Evolutionary conservation across 2,113 vertebrate genomes (phyloP).

Genomic region (Burhinus bistriatus): DNA sequence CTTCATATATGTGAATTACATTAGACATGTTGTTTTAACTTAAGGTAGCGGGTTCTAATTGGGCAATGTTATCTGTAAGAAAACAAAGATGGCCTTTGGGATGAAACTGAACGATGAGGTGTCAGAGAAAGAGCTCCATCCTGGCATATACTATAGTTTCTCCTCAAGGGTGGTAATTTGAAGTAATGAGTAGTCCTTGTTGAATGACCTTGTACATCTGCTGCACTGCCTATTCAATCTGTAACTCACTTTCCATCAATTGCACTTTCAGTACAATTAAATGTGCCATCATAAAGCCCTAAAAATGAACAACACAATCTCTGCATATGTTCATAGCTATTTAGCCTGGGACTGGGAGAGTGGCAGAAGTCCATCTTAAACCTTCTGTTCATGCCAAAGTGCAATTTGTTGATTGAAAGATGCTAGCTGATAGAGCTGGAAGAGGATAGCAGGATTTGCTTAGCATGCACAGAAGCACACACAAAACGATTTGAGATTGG

Average conservation of each 20-base stretch:
- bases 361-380: conserved; percentile 66
- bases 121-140: conserved; percentile 28
- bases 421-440: conserved; percentile 33
- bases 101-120: conserved; percentile 62
- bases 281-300: conserved; percentile 47
- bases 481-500: background rate
- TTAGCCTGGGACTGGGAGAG: conserved; percentile 45
- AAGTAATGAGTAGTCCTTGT: conserved; percentile 69
- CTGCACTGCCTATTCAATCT: conserved; percentile 58
- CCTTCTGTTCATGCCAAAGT: conserved; percentile 62
- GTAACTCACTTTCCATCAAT: conserved; percentile 56
- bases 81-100: conserved; percentile 54
- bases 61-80: conserved; percentile 19
- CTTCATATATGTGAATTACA: background rate
- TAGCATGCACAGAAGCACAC: background rate
- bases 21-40: background rate
- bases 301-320: conserved; percentile 57
- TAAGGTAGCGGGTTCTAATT: conserved; percentile 46
- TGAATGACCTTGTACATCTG: conserved; percentile 67
- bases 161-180: conserved; percentile 67
- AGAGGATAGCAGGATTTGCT: conserved; percentile 11
- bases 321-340: conserved; percentile 62
- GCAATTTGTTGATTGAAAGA: conserved; percentile 62
- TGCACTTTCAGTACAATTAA: conserved; percentile 65
- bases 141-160: conserved; percentile 26